Base-by-base conservation (phyloP, 2,888 invertebrate species). In the Hydrotaea cyrtoneurina region DNA sequence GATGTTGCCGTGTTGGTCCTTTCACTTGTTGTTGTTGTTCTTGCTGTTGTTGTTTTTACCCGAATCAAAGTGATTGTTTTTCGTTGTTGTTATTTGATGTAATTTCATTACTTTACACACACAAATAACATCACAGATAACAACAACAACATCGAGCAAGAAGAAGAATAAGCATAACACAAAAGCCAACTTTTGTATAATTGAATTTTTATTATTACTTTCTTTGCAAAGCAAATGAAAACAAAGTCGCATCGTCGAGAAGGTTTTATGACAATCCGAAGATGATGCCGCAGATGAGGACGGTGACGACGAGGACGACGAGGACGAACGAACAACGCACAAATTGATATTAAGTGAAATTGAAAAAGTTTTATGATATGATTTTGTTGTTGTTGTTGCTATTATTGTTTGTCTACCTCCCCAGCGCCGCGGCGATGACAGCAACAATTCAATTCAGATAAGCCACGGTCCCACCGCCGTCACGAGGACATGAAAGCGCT, bases 351-450 rank as follows among this genome's bases (percentile, higher is more conserved):
- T 82, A 84, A 86, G 83, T 78, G 87, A 86, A 88, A 88, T 88
- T 88, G 88, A 86, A 88, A 88, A 88, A 88, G 86, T 88, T 88
- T 88, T 86, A 85, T 87, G 84, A 87, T 50, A 50, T 7, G 13
- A 39, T 50, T 50, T 50, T 50, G 13, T 50, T 4, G n/a, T n/a
- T n/a, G n/a, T n/a, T n/a, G n/a, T n/a, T n/a, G n/a, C n/a, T n/a
- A n/a, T n/a, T n/a, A n/a, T n/a, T n/a, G n/a, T n/a, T n/a, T 50
- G n/a, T 5, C 17, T 36, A 31, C 1, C 31, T 62, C 11, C n/a
- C 23, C 26, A 59, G 5, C 15, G 0, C 50, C 23, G 26, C 21
- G 62, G 19, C 11, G 21, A 77, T 36, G 19, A n/a, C 50, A 50
- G 57, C 39, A 23, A 59, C 31, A 19, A 50, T 23, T 39, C 13